Conservation (phyloP, 2,113 vertebrate genomes). For the Chaetops frenatus region DNA sequence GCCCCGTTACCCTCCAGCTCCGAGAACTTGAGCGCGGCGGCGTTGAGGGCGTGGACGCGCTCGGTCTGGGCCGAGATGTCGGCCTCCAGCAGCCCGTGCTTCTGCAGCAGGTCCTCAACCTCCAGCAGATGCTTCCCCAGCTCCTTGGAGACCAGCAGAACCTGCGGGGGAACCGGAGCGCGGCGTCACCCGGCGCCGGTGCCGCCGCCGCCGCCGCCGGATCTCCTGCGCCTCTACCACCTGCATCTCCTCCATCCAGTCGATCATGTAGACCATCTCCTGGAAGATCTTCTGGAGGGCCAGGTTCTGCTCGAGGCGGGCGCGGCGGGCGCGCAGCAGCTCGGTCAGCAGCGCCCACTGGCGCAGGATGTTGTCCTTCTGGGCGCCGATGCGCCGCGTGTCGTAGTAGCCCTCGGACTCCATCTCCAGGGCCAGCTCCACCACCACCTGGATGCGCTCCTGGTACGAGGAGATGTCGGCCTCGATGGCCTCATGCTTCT, state of each 20-base stretch:
- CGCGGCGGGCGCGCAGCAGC: conserved; percentile 78
- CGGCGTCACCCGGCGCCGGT: accelerated
- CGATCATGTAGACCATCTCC: conserved; percentile 99
- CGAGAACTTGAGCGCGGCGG: conserved; percentile 84
- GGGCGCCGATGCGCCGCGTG: conserved; percentile 79
- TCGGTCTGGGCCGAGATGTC: conserved; percentile 87
- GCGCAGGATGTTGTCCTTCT: conserved; percentile 90
- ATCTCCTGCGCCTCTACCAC: conserved; percentile 68
- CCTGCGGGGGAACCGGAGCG: accelerated
- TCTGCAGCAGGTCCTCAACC: conserved; percentile 92
- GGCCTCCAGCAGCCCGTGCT: conserved; percentile 86
- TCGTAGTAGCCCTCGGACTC: conserved; percentile 89
- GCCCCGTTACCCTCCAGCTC: conserved; percentile 77
- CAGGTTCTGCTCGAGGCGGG: conserved; percentile 88
- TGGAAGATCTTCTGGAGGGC: conserved; percentile 93
- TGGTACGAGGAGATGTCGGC: conserved; percentile 93
- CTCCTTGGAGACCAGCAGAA: conserved; percentile 79
- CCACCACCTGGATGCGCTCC: conserved; percentile 87
- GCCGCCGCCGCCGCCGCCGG: too few species aligned
- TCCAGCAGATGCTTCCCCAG: conserved; percentile 91
- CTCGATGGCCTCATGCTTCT: conserved; percentile 96
- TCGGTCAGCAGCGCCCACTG: conserved; percentile 90
- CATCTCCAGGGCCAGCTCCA: conserved; percentile 85
- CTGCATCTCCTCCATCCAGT: conserved; percentile 99
- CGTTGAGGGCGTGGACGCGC: conserved; percentile 84